These are phyloP conservation scores for Cylas formicarius DNA, from an alignment of 1,140 invertebrate species.

Conservation along the genomic window DNA sequence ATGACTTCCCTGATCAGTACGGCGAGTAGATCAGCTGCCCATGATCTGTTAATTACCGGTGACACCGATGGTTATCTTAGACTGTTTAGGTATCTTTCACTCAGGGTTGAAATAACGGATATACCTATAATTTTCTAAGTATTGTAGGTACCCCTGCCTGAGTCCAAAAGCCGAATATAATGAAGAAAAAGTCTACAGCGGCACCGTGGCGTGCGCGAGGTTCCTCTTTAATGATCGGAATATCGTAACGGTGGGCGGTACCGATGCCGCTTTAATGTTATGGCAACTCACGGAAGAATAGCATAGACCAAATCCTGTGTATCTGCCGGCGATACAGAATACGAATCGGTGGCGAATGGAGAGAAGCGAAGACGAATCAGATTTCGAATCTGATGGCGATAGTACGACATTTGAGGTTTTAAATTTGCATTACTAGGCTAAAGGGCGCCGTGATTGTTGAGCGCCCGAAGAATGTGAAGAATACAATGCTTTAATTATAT, in stretches of 20 bases:
- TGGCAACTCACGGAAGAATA: slow-evolving; percentile 83
- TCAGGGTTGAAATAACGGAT: not conserved
- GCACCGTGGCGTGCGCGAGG: slow-evolving; percentile 70
- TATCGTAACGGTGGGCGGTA: slow-evolving; percentile 82
- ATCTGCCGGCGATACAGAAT: slow-evolving; percentile 21
- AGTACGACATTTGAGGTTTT: slow-evolving; percentile 33
- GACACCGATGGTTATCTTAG: slow-evolving; percentile 88
- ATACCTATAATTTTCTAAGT: slow-evolving; percentile 7
- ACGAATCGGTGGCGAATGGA: slow-evolving; percentile 3
- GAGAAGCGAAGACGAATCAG: slow-evolving; percentile 25
- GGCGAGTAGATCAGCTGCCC: slow-evolving; percentile 69
- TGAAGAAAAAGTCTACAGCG: slow-evolving; percentile 83
- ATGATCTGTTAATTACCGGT: slow-evolving; percentile 76
- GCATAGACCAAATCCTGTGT: slow-evolving; percentile 17
- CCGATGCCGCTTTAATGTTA: slow-evolving; percentile 85
- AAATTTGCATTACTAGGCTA: slow-evolving; percentile 26
- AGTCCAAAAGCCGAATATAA: slow-evolving; percentile 79
- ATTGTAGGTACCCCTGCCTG: slow-evolving; percentile 68
- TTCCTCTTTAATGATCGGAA: slow-evolving; percentile 82
- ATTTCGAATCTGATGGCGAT: slow-evolving; percentile 30
- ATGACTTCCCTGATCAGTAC: slow-evolving; percentile 73
- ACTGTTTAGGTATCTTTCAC: slow-evolving; percentile 61
- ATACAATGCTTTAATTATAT: no score
- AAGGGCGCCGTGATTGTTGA: not conserved
- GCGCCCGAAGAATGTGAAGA: no score